These are phyloP conservation scores for Aelia acuminata DNA, from an alignment of 2,888 invertebrate genomes.

Conservation along the genomic window DNA sequence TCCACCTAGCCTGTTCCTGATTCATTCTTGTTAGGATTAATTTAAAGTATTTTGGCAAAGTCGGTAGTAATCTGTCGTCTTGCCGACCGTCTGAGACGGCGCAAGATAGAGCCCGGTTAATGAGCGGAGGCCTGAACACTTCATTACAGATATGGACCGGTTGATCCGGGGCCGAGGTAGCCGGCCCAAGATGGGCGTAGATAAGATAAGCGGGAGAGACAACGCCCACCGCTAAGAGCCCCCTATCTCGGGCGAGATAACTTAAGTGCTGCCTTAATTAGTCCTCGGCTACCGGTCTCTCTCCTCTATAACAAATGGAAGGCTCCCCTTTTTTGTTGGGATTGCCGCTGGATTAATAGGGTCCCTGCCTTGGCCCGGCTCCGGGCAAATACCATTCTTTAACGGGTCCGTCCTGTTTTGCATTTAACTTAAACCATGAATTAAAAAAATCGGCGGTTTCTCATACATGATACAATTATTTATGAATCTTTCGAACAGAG, in stretches of 20 bases:
- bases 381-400: not conserved
- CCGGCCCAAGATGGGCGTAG: not conserved
- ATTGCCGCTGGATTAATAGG: not conserved
- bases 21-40: too few relatives aligned
- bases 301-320: not conserved
- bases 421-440: not conserved
- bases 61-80: not conserved
- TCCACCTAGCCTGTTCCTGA: too few relatives aligned
- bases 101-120: not conserved
- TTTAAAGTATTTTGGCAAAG: not conserved
- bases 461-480: too few relatives aligned
- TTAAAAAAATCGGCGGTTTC: not conserved
- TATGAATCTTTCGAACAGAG: too few relatives aligned
- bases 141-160: not conserved
- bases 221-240: not conserved
- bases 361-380: not conserved
- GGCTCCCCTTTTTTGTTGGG: not conserved
- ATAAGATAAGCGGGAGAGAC: not conserved
- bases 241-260: not conserved
- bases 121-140: not conserved
- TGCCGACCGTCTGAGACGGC: not conserved
- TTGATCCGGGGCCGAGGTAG: not conserved
- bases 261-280: conserved; percentile 21
- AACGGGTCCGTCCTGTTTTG: not conserved
- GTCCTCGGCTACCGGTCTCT: not conserved